These are phyloP conservation scores for Drosophila aff. DNA, from an alignment of 1,140 invertebrate genomes.

Conservation along the genomic window DNA sequence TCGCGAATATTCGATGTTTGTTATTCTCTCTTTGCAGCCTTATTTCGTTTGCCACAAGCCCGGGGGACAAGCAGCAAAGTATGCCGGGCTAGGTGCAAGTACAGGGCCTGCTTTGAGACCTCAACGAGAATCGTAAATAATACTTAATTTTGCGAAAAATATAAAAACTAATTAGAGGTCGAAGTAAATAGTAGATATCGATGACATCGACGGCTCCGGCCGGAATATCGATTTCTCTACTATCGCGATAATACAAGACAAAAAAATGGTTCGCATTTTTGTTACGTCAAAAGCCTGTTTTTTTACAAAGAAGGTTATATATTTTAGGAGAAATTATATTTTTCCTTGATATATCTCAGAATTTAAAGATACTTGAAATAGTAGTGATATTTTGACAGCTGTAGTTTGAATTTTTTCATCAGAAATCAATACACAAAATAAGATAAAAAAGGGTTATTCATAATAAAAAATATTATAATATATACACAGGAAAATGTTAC, in stretches of 20 bases:
- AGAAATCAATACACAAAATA: neutral
- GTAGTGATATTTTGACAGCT: neutral
- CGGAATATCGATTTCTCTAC: neutral
- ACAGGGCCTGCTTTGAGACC: neutral
- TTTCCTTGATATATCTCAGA: too few species aligned
- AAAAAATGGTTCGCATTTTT: neutral
- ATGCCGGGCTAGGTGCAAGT: neutral
- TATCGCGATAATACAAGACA: neutral
- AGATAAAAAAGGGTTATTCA: neutral
- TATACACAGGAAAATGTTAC: neutral
- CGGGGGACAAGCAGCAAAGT: neutral
- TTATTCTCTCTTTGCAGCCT: neutral
- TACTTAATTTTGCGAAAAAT: neutral
- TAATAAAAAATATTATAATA: neutral
- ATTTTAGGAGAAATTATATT: neutral
- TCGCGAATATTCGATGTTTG: conserved; percentile 17
- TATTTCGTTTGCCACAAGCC: neutral
- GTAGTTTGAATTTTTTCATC: neutral
- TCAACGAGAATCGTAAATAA: neutral
- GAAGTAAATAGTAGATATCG: neutral
- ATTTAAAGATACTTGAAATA: neutral
- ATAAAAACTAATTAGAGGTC: conserved; percentile 1
- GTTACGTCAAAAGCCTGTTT: too few species aligned
- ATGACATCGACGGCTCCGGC: neutral
- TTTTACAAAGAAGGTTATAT: too few species aligned